These are phyloP conservation scores for Drosophila tsacasi DNA, from an alignment of 1,140 invertebrate genomes.

Conservation along the genomic window DNA sequence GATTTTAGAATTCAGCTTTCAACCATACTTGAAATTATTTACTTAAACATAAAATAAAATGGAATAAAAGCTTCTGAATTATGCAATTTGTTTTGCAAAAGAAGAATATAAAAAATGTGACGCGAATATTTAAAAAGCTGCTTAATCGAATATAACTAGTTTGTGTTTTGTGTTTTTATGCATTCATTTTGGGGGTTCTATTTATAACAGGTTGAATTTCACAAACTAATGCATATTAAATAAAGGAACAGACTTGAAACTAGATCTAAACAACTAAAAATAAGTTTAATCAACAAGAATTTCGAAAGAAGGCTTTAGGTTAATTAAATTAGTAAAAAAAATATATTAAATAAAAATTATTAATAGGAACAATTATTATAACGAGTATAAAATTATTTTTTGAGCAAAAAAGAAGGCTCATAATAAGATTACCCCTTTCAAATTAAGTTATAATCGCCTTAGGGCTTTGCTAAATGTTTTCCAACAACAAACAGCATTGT, in stretches of 20 bases:
- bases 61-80: neutral
- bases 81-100: slow-evolving; percentile 1
- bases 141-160: slow-evolving; percentile 11
- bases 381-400: neutral
- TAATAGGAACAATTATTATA: neutral
- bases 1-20: neutral
- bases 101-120: neutral
- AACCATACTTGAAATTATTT: neutral
- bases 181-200: slow-evolving; percentile 1
- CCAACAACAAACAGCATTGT: slow-evolving; percentile 8
- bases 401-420: neutral
- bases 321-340: neutral
- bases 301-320: neutral
- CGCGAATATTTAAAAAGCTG: neutral
- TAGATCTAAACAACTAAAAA: neutral
- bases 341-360: neutral
- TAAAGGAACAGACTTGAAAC: neutral
- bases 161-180: neutral
- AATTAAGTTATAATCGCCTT: neutral
- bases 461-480: slow-evolving; percentile 1
- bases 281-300: neutral
- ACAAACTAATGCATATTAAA: slow-evolving; percentile 14
- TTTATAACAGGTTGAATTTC: slow-evolving; percentile 15
- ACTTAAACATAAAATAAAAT: neutral
- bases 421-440: neutral